Evolutionary conservation across 2,888 invertebrate genomes (phyloP).

Genomic region (Cosmia pyralina): DNA sequence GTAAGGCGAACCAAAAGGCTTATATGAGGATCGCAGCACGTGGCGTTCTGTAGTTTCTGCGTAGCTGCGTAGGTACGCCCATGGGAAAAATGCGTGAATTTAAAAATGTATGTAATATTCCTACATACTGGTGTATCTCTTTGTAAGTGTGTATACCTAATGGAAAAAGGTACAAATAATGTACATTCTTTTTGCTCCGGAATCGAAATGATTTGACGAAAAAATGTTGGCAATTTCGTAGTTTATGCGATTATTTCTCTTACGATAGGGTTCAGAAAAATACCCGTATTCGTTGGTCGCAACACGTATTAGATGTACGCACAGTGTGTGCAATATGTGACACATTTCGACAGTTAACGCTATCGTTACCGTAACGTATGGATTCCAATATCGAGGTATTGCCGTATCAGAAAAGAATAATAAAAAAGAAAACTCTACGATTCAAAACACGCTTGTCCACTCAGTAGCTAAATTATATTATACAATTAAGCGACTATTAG

Average conservation of each 20-base stretch:
- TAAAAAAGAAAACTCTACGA: slow-evolving; percentile 16
- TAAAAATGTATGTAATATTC: slow-evolving; percentile 42
- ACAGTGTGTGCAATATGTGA: slow-evolving; percentile 61
- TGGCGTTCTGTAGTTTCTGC: slow-evolving; percentile 16
- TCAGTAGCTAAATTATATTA: slow-evolving; percentile 40
- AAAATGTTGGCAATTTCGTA: slow-evolving; percentile 58
- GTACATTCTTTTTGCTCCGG: slow-evolving; percentile 30
- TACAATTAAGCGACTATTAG: slow-evolving; percentile 48
- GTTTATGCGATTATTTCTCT: slow-evolving; percentile 60
- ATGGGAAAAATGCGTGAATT: slow-evolving; percentile 23
- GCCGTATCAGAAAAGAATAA: slow-evolving; percentile 26
- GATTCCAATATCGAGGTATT: slow-evolving; percentile 59
- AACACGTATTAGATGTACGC: slow-evolving; percentile 47
- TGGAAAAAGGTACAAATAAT: slow-evolving; percentile 36
- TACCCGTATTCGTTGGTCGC: slow-evolving; percentile 40
- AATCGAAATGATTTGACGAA: slow-evolving; percentile 54
- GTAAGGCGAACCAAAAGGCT: not conserved
- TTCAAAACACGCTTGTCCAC: slow-evolving; percentile 22
- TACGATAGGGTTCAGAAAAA: slow-evolving; percentile 49
- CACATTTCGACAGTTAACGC: slow-evolving; percentile 60
- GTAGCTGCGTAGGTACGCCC: slow-evolving; percentile 16
- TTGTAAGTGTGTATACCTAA: slow-evolving; percentile 9
- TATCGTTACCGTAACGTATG: slow-evolving; percentile 64
- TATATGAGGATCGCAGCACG: not conserved
- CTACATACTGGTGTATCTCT: slow-evolving; percentile 15